Conservation (phyloP, 2,888 invertebrate genomes). For the Piscicola geometra region DNA sequence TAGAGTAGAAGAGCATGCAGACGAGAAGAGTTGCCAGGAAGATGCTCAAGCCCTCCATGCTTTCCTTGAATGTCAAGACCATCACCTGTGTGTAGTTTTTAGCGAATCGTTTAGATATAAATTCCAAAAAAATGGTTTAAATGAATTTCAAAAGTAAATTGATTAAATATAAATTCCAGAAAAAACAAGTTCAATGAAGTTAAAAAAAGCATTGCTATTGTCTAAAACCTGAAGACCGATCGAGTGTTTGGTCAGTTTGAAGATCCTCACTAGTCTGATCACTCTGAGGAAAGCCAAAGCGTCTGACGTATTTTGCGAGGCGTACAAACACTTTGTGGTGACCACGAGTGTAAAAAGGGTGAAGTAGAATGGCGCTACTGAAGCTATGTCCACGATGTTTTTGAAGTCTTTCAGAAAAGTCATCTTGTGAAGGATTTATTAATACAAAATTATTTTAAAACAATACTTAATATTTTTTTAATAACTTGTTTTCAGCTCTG, state of each 20-base stretch:
- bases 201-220: too few relatives aligned
- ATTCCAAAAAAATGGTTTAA: background rate
- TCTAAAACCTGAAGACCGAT: slow-evolving; percentile 46
- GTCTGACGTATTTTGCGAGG: slow-evolving; percentile 44
- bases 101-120: background rate
- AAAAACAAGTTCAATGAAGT: too few relatives aligned
- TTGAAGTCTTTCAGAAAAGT: slow-evolving; percentile 47
- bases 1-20: slow-evolving; percentile 50
- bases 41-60: slow-evolving; percentile 49
- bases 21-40: slow-evolving; percentile 50
- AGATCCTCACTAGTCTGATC: slow-evolving; percentile 49
- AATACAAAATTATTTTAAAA: too few relatives aligned
- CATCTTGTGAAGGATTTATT: too few relatives aligned
- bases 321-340: slow-evolving; percentile 40
- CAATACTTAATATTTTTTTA: too few relatives aligned
- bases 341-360: slow-evolving; percentile 45
- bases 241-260: slow-evolving; percentile 52
- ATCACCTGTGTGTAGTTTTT: slow-evolving; percentile 39
- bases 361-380: slow-evolving; percentile 52
- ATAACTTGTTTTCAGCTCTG: too few relatives aligned
- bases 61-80: slow-evolving; percentile 49
- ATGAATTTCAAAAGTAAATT: background rate
- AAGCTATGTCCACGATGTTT: slow-evolving; percentile 51
- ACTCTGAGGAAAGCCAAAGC: slow-evolving; percentile 47
- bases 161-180: background rate